Conservation (phyloP, 2,797 vertebrate genomes). For the Labeo calbasu region DNA sequence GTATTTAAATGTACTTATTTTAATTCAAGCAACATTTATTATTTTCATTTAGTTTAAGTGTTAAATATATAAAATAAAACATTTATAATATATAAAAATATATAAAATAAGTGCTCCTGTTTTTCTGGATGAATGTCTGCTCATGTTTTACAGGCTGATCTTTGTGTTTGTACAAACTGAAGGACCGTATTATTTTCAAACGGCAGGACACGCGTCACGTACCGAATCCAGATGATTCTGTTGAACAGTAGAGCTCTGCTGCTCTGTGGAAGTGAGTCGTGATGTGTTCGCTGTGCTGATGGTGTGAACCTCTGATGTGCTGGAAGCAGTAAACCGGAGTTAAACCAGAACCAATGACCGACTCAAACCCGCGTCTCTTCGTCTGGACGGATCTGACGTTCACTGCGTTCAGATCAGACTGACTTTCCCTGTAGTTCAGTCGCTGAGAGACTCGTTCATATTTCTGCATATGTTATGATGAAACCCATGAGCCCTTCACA, state of each 20-base stretch:
- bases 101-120: too few relatives aligned
- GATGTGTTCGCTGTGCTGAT: not conserved
- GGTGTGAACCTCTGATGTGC: not conserved
- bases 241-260: not conserved
- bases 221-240: not conserved
- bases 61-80: too few relatives aligned
- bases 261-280: not conserved
- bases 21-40: too few relatives aligned
- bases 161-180: too few relatives aligned
- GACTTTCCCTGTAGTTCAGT: not conserved
- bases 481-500: conserved; percentile 21
- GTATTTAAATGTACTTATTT: too few relatives aligned
- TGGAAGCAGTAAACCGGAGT: not conserved
- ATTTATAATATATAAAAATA: too few relatives aligned
- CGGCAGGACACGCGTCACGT: not conserved
- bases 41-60: too few relatives aligned
- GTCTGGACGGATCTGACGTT: not conserved
- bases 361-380: not conserved
- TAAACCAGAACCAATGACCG: not conserved
- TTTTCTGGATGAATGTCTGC: too few relatives aligned
- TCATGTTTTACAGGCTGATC: too few relatives aligned
- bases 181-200: not conserved
- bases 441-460: not conserved
- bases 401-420: not conserved
- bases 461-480: conserved; percentile 3